These are phyloP conservation scores for Lordiphosa collinella DNA, from an alignment of 1,140 invertebrate species.

Conservation along the genomic window DNA sequence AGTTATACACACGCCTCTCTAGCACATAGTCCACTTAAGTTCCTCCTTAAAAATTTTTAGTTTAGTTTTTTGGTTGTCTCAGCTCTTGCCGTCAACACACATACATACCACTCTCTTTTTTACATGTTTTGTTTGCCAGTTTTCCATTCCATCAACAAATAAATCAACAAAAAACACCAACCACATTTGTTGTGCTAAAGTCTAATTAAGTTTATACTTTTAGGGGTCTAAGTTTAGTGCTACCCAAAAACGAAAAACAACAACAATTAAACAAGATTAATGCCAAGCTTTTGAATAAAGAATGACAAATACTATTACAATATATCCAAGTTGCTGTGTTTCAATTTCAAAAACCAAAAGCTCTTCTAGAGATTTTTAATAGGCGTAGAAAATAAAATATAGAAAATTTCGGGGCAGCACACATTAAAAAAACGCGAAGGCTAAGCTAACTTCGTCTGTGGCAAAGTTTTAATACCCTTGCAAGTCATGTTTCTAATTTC, in stretches of 20 bases:
- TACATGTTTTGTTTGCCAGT: conserved; percentile 19
- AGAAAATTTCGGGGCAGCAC: no score
- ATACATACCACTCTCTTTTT: conserved; percentile 14
- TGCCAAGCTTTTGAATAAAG: conserved; percentile 51
- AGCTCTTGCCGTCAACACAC: conserved; percentile 8
- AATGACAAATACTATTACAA: conserved; percentile 26
- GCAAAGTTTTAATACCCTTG: no score
- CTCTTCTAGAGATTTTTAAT: no score
- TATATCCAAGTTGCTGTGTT: conserved; percentile 34
- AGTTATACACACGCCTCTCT: neutral
- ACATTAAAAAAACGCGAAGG: no score
- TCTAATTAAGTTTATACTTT: conserved; percentile 51
- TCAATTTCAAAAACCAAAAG: conserved; percentile 25
- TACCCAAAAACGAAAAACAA: conserved; percentile 13
- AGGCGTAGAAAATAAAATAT: no score
- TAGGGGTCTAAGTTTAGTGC: conserved; percentile 31
- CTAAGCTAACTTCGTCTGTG: no score
- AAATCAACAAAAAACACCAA: conserved; percentile 7
- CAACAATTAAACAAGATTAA: conserved; percentile 11
- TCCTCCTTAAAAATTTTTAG: conserved; percentile 1
- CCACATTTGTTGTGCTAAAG: conserved; percentile 34
- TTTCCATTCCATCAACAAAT: conserved; percentile 39
- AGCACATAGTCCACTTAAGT: conserved; percentile 12
- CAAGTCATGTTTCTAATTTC: no score
- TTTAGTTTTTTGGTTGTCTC: conserved; percentile 28